Base-by-base conservation (phyloP, 2,113 vertebrate species). In the Madoqua kirkii region DNA sequence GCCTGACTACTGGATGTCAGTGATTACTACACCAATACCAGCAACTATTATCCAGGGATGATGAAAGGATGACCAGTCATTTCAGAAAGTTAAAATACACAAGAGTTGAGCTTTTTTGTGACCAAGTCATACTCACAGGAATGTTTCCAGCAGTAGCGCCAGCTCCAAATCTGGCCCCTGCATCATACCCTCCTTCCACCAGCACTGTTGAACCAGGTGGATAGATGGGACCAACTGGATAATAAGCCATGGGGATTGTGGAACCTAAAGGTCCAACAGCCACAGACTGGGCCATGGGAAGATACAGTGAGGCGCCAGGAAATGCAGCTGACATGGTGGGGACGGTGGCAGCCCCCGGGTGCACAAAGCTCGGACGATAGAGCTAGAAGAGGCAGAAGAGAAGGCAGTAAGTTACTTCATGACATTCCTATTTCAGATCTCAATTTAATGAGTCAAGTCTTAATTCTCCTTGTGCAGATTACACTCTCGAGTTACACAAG, bases 341-440 rank as follows among this genome's bases (percentile, higher is more conserved):
- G 62, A 99, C 97, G 57, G 99, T 99, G 93, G 99, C 99, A 98
- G 99, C 99, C 78, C 99, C 98, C 91, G 99, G 99, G 92, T 99
- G 99, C 98, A 99, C 99, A 91, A 99, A 99, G 98, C 99, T 99
- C 96, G 99, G 99, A 88, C 99, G 99, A 98, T 99, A 99, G 97
- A 99, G 99, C 99, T 99, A 98, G 17, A 96, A 27, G 81, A 40
- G 95, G 48, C 71, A 97, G 95, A 76, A 96, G n/a, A 95, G 16
- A 95, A 45, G 43, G 36, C 6, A 0, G 1, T 1, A 9, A 11
- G 92, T 98, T 98, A 98, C 45, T 91, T 54, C n/a, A 1, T 64
- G n/a, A 9, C 74, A 48, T 60, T 67, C 33, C 3, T 23, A 55
- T 1, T 76, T 96, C 13, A 79, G 82, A 90, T 76, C 43, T 88